Conservation (phyloP, 2,113 vertebrate species). For the Craseonycteris thonglongyai region DNA sequence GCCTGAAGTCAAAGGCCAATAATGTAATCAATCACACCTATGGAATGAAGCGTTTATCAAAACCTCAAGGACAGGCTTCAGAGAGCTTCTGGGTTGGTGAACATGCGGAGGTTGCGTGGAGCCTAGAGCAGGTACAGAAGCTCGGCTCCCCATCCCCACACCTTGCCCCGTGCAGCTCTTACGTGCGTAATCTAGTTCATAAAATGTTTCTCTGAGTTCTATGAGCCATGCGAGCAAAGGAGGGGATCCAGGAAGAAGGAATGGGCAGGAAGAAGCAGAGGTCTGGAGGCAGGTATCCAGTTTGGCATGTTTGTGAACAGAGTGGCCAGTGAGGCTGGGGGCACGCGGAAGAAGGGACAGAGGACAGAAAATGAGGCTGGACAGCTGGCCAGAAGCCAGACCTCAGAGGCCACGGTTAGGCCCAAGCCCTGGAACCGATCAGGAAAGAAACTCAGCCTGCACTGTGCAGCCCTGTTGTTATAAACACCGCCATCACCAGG, state of each 20-base stretch:
- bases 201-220: too few relatives aligned
- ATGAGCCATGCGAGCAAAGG: too few relatives aligned
- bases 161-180: background rate
- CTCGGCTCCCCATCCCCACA: accelerated
- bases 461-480: too few relatives aligned
- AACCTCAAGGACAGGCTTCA: background rate
- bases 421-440: background rate
- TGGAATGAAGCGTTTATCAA: too few relatives aligned
- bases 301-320: background rate
- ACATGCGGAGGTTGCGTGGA: too few relatives aligned
- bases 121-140: background rate
- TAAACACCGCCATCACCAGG: background rate
- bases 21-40: background rate
- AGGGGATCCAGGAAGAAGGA: background rate
- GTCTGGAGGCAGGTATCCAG: background rate
- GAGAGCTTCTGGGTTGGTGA: too few relatives aligned
- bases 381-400: background rate
- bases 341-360: background rate
- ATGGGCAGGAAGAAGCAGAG: background rate
- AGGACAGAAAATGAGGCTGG: background rate
- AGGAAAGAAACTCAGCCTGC: background rate
- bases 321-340: background rate
- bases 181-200: too few relatives aligned
- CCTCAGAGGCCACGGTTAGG: background rate
- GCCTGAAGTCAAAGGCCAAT: too few relatives aligned